Conservation (phyloP, 2,888 invertebrate genomes). For the Dasypolia templi region DNA sequence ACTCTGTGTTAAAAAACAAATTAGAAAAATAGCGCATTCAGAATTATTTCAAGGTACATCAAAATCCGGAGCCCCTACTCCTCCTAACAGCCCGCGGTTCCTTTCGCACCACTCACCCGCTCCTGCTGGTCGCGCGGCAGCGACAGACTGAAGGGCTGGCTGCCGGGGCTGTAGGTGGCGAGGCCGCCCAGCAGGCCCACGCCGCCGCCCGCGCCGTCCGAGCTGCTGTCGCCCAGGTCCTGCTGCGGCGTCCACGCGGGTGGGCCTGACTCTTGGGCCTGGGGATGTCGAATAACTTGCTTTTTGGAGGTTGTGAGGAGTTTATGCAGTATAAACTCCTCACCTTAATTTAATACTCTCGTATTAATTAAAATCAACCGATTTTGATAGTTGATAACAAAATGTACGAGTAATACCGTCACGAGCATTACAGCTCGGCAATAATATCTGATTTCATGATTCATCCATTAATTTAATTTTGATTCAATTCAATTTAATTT, state of each 20-base stretch:
- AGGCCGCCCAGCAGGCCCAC: conserved; percentile 62
- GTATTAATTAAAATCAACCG: not conserved
- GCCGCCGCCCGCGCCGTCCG: conserved; percentile 82
- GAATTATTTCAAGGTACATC: conserved; percentile 9
- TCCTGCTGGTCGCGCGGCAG: conserved; percentile 92
- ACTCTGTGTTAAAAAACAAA: too few species aligned
- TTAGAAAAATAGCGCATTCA: too few species aligned
- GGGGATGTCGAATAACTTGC: not conserved
- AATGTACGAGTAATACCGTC: too few species aligned
- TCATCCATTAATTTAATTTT: too few species aligned
- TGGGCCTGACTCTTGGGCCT: conserved; percentile 73
- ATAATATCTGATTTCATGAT: too few species aligned
- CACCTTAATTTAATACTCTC: not conserved
- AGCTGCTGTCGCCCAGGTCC: conserved; percentile 93
- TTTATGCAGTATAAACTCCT: too few species aligned
- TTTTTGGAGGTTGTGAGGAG: too few species aligned
- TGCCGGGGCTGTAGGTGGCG: conserved; percentile 85
- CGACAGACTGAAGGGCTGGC: conserved; percentile 94
- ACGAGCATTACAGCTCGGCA: too few species aligned
- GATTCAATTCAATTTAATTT: too few species aligned
- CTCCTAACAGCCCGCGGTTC: conserved; percentile 82
- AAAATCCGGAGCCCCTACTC: conserved; percentile 13
- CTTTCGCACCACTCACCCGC: conserved; percentile 76
- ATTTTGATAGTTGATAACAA: too few species aligned
- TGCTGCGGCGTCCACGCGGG: conserved; percentile 95